phyloP scores from a whole-genome alignment of 2,113 vertebrate species.

The Pachycephala philippinensis region DNA sequence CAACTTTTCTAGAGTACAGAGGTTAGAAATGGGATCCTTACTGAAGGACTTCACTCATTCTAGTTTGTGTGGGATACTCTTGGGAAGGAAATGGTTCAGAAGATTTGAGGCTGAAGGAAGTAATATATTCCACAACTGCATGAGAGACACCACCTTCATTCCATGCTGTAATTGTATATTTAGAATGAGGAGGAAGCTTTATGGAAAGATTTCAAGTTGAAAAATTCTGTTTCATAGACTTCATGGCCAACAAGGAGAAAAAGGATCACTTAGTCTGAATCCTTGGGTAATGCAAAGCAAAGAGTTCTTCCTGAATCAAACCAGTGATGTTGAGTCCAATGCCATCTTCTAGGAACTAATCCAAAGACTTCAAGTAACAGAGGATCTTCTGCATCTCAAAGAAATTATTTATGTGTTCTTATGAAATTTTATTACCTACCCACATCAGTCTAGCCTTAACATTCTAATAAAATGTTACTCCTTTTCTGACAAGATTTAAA shows the following conservation, averaged over 20 bases:
- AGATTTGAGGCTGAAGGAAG: neutral
- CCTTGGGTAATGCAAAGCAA: neutral
- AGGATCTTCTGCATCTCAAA: neutral
- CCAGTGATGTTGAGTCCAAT: neutral
- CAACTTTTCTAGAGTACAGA: neutral
- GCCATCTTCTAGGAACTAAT: neutral
- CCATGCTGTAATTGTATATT: neutral
- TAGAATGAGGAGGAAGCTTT: conserved; percentile 35
- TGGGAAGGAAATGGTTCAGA: neutral
- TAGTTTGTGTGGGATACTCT: neutral
- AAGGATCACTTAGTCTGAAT: neutral
- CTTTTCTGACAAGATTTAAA: neutral
- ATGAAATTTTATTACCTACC: neutral
- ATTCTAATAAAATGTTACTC: neutral
- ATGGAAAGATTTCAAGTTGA: neutral
- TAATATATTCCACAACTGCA: neutral
- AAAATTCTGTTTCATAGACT: neutral
- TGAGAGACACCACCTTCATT: neutral
- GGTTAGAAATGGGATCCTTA: neutral
- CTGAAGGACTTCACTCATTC: neutral
- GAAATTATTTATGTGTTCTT: neutral
- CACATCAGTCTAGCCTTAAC: neutral
- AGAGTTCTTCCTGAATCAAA: neutral
- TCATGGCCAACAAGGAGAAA: neutral
- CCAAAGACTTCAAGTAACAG: neutral